These are phyloP conservation scores for Kryptolebias ocellatus DNA, from an alignment of 2,797 vertebrate species.

Conservation along the genomic window DNA sequence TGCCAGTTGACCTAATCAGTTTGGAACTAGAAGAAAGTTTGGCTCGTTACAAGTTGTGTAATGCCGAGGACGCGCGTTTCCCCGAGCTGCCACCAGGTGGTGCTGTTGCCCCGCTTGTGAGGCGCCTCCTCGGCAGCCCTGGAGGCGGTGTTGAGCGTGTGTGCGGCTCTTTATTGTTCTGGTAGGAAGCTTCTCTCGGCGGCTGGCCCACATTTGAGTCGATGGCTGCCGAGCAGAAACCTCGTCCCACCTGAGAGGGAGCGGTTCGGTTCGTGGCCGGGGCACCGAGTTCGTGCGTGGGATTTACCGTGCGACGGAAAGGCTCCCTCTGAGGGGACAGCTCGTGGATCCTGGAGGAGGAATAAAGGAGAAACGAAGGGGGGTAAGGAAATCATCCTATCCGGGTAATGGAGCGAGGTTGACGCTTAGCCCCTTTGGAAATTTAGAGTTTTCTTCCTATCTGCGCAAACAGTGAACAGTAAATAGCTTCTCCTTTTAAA, in stretches of 20 bases:
- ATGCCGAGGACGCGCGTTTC: not conserved
- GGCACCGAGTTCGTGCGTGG: slow-evolving; percentile 5
- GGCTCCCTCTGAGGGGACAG: slow-evolving; percentile 26
- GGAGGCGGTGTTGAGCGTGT: slow-evolving; percentile 56
- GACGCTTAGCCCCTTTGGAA: slow-evolving; percentile 34
- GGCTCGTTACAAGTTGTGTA: too few species aligned
- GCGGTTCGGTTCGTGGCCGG: slow-evolving; percentile 12
- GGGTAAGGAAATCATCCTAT: slow-evolving; percentile 68
- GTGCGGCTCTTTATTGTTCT: slow-evolving; percentile 71
- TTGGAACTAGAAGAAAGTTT: too few species aligned
- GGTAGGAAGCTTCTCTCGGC: slow-evolving; percentile 39
- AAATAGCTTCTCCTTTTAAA: not conserved
- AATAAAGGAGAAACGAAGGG: not conserved
- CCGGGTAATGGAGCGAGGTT: slow-evolving; percentile 51
- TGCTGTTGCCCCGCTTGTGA: slow-evolving; percentile 3
- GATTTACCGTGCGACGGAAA: slow-evolving; percentile 44
- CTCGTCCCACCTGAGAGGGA: slow-evolving; percentile 70
- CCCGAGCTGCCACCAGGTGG: not conserved
- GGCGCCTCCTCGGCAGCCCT: slow-evolving; percentile 14
- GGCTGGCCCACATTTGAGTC: slow-evolving; percentile 52
- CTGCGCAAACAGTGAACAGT: not conserved
- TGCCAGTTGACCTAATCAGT: too few species aligned
- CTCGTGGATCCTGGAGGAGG: slow-evolving; percentile 53
- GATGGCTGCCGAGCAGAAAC: slow-evolving; percentile 61
- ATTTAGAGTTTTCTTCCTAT: not conserved